phyloP scores from a whole-genome alignment of 2,797 vertebrate genomes.

The Alca torda region DNA sequence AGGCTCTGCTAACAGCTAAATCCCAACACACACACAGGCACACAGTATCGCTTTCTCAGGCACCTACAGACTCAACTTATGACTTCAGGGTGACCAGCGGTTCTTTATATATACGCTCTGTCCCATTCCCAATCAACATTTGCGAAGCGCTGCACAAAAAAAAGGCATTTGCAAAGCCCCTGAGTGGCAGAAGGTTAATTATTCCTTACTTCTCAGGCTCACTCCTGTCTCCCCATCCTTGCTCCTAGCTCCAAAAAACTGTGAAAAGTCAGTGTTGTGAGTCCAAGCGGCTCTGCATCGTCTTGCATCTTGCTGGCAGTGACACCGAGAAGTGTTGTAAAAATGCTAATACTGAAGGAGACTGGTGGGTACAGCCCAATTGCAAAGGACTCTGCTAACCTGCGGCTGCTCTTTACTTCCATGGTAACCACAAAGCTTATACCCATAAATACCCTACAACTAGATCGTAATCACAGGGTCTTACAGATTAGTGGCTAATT shows the following conservation, averaged over 20 bases:
- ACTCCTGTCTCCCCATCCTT: neutral
- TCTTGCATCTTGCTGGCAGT: neutral
- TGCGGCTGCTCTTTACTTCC: neutral
- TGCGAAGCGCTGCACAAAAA: neutral
- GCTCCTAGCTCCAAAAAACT: neutral
- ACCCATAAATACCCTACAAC: neutral
- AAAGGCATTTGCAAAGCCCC: neutral
- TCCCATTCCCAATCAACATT: neutral
- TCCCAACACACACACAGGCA: neutral
- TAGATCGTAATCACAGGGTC: neutral
- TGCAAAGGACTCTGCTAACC: neutral
- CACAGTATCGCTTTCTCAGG: neutral
- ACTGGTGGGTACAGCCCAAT: fast-evolving
- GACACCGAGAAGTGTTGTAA: neutral
- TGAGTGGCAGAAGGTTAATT: neutral
- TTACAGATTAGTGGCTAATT: constrained; percentile 16
- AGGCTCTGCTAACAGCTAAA: neutral
- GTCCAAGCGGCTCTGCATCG: neutral
- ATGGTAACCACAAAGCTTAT: constrained; percentile 11
- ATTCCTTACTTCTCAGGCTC: neutral
- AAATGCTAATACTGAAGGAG: neutral
- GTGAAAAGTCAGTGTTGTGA: neutral
- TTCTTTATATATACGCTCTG: neutral
- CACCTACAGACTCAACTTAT: neutral
- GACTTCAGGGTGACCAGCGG: neutral